Conservation (phyloP, 2,113 vertebrate species). For the Ictalurus punctatus region DNA sequence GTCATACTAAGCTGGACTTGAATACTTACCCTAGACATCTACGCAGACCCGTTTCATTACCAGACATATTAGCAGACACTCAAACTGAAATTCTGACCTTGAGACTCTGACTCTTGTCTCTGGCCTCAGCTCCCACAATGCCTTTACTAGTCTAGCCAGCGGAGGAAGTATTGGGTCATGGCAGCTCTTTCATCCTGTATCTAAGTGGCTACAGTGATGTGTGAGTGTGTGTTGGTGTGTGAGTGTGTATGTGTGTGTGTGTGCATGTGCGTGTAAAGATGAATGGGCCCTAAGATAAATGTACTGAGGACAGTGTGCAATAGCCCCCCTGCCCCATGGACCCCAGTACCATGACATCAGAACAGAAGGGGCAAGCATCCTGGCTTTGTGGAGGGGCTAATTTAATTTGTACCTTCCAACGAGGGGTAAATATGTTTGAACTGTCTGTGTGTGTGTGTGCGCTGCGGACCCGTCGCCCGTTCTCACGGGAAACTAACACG, state of each 20-base stretch:
- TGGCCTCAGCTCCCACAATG: conserved; percentile 30
- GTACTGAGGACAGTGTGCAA: conserved; percentile 31
- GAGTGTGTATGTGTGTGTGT: conserved; percentile 84
- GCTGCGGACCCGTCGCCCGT: conserved; percentile 82
- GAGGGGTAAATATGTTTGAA: conserved; percentile 98
- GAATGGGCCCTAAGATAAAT: conserved; percentile 89
- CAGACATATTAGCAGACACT: background rate
- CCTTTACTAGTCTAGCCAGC: conserved; percentile 17
- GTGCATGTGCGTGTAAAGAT: conserved; percentile 80
- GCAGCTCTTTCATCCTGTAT: conserved; percentile 82
- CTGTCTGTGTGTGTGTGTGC: conserved; percentile 87
- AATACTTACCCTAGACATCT: background rate
- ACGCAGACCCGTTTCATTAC: background rate
- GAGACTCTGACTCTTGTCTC: background rate
- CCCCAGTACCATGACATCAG: conserved; percentile 99
- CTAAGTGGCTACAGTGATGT: conserved; percentile 78
- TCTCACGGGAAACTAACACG: conserved; percentile 96
- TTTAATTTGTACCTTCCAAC: conserved; percentile 99
- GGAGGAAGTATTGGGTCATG: conserved; percentile 64
- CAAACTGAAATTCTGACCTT: background rate
- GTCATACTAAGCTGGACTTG: background rate
- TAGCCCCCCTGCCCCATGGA: conserved; percentile 71
- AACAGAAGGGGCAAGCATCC: conserved; percentile 99
- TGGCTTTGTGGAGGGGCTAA: conserved; percentile 94
- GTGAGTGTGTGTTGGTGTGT: conserved; percentile 69